A percentile compares a stretch with the other conserved stretches of the same genome.
phyloP scores from a whole-genome alignment of 2,888 invertebrate species.

The Tipula unca region DNA sequence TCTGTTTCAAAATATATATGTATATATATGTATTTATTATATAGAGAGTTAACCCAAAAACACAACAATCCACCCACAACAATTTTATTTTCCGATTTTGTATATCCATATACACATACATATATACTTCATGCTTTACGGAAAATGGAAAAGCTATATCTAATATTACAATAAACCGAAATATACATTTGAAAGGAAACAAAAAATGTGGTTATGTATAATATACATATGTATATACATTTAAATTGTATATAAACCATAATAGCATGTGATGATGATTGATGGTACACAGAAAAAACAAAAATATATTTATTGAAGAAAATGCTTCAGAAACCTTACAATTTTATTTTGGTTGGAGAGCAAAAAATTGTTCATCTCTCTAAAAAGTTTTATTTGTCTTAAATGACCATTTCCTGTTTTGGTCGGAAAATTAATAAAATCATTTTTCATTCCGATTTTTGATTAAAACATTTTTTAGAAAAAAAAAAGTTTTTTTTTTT shows the following conservation, averaged over 20 bases:
- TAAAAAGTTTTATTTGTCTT: background rate
- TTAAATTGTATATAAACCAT: background rate
- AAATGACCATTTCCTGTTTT: background rate
- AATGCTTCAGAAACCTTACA: background rate
- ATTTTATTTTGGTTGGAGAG: background rate
- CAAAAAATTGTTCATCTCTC: background rate
- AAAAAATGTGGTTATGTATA: background rate
- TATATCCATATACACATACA: background rate
- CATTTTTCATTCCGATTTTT: background rate
- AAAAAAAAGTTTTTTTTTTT: background rate
- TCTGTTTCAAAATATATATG: background rate
- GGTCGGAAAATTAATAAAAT: background rate
- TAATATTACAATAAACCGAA: background rate
- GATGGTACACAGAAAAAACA: background rate
- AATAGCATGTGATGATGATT: slow-evolving; percentile 16
- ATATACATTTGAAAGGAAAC: background rate
- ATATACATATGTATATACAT: background rate
- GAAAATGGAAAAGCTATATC: background rate
- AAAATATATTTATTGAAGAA: background rate
- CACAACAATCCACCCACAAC: background rate
- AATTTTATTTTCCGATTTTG: background rate
- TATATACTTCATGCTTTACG: background rate
- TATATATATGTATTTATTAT: background rate
- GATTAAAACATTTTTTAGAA: background rate
- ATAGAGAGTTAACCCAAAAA: background rate